phyloP scores from a whole-genome alignment of 2,797 vertebrate genomes.

The Phrynocephalus forsythii region DNA sequence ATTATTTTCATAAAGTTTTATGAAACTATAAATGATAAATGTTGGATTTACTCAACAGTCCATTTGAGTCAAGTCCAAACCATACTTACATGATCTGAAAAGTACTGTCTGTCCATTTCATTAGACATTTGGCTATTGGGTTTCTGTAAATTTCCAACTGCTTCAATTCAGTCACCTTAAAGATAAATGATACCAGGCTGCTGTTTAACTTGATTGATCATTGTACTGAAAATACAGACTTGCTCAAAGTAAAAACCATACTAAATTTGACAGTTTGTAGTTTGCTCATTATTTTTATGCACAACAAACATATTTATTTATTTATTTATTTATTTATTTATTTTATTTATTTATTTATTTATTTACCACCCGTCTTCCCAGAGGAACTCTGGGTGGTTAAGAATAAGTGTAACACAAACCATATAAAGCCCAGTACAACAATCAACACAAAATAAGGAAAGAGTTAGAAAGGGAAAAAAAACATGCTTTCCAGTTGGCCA shows the following conservation, averaged over 20 bases:
- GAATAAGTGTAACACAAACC: no score
- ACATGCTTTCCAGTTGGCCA: neutral
- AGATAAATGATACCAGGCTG: neutral
- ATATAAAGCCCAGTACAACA: no score
- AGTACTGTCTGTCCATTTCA: neutral
- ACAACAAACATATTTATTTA: no score
- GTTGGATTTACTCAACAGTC: neutral
- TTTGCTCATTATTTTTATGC: conserved; percentile 1
- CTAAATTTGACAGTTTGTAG: neutral
- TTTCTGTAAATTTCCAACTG: neutral
- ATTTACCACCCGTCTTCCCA: neutral
- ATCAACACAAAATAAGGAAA: no score
- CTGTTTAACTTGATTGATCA: conserved; percentile 2
- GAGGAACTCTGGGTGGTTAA: neutral
- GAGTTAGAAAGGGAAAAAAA: no score
- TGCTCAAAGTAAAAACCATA: conserved; percentile 25
- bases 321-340: no score
- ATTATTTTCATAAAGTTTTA: no score
- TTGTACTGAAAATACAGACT: conserved; percentile 23
- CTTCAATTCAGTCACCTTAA: neutral
- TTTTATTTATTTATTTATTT: no score
- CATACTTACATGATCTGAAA: neutral
- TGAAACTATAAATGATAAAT: neutral
- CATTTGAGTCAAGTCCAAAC: neutral
- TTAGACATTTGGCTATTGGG: neutral